A percentile compares a stretch with the other conserved stretches of the same genome.
Conservation (phyloP, 2,113 vertebrate species). For the Oryzias celebensis region DNA sequence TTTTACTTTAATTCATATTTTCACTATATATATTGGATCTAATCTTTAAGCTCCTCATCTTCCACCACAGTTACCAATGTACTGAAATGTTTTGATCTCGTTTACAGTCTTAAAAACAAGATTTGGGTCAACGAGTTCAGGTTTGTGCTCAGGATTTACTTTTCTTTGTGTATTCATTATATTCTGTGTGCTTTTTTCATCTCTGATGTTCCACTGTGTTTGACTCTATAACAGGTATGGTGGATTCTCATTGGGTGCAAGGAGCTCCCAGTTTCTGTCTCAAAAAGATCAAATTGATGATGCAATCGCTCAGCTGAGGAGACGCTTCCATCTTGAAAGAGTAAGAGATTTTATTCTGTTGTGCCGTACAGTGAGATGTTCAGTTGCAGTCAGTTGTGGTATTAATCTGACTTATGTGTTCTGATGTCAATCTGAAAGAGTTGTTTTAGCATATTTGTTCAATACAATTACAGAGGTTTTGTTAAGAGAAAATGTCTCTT, state of each 20-base stretch:
- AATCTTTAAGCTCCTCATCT: background rate
- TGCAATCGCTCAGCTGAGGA: conserved; percentile 85
- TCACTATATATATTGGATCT: too few relatives aligned
- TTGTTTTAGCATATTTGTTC: background rate
- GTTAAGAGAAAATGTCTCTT: conserved; percentile 2
- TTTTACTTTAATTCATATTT: background rate
- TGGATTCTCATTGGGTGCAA: conserved; percentile 92
- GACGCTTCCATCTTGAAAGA: conserved; percentile 81
- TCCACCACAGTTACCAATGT: background rate
- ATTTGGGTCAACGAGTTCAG: conserved; percentile 97
- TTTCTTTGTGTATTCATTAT: background rate
- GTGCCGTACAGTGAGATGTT: background rate
- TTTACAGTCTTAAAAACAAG: conserved; percentile 92
- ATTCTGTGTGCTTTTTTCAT: conserved; percentile 4
- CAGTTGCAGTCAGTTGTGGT: background rate
- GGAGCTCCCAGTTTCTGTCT: conserved; percentile 79
- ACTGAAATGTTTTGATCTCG: background rate
- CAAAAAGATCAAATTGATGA: conserved; percentile 81
- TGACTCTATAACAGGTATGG: conserved; percentile 82
- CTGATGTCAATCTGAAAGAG: too few relatives aligned
- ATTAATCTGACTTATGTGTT: background rate
- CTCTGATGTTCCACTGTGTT: background rate
- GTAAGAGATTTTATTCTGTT: conserved; percentile 67
- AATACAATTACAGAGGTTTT: background rate
- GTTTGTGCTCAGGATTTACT: conserved; percentile 67